phyloP scores from a whole-genome alignment of 2,113 vertebrate genomes.

The Leptocoma aspasia region DNA sequence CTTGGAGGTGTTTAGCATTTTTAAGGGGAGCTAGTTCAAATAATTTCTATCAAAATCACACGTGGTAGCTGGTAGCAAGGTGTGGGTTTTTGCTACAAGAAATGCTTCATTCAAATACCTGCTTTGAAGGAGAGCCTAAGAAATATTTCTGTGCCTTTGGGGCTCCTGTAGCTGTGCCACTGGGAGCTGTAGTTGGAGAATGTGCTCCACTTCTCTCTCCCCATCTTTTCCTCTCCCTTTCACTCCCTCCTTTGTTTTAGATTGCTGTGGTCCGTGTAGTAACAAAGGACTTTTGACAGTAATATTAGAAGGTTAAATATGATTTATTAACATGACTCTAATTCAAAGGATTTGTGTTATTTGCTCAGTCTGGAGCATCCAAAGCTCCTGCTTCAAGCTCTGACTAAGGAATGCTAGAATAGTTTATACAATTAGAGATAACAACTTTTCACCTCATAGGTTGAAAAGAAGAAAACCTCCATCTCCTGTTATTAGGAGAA shows the following conservation, averaged over 20 bases:
- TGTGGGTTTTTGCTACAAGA: background rate
- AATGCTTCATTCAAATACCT: background rate
- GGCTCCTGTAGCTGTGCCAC: background rate
- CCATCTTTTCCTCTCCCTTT: background rate
- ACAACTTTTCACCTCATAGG: no score
- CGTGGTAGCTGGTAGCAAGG: background rate
- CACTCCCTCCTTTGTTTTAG: background rate
- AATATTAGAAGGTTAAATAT: no score
- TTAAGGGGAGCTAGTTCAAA: background rate
- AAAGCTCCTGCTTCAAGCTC: no score
- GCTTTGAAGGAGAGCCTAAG: background rate
- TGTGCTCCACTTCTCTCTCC: background rate
- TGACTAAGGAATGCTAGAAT: no score
- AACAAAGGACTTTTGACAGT: no score
- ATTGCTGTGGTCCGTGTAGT: no score
- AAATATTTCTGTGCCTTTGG: background rate
- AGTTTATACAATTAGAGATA: no score
- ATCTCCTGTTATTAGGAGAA: no score
- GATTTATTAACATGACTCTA: no score
- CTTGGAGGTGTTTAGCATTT: background rate
- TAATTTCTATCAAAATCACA: background rate
- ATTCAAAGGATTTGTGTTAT: no score
- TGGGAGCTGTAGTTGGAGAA: background rate
- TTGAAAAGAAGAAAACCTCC: no score
- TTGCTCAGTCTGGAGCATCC: no score